These are phyloP conservation scores for Anodontia alba DNA, from an alignment of 2,888 invertebrate genomes.

Conservation along the genomic window DNA sequence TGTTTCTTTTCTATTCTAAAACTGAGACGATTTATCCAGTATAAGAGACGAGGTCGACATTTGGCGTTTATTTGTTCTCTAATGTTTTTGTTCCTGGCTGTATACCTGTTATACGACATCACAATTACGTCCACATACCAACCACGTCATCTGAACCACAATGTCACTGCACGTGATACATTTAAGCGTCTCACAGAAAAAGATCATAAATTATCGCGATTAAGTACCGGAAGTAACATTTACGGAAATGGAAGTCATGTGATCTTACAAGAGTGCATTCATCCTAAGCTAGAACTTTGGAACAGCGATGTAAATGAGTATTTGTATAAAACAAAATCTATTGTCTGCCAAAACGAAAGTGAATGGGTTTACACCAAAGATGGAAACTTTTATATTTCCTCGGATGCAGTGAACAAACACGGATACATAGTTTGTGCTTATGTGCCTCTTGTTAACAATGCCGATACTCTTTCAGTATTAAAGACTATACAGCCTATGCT, in stretches of 20 bases:
- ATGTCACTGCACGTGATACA: background rate
- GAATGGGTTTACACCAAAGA: conserved; percentile 94
- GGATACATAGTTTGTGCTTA: conserved; percentile 87
- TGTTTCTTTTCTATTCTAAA: background rate
- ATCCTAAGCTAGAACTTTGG: conserved; percentile 89
- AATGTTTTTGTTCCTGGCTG: background rate
- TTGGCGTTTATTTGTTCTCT: background rate
- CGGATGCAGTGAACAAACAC: conserved; percentile 85
- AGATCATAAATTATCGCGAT: background rate
- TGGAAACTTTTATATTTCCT: conserved; percentile 87
- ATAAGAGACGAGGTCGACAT: background rate
- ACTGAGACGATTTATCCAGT: background rate
- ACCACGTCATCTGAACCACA: background rate
- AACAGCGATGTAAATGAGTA: conserved; percentile 91
- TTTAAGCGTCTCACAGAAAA: background rate
- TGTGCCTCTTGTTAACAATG: conserved; percentile 83
- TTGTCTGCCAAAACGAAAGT: conserved; percentile 88
- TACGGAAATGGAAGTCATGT: background rate
- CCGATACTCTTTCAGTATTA: conserved; percentile 68
- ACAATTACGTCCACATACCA: background rate
- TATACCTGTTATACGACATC: background rate
- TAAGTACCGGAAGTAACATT: background rate
- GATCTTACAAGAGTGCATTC: conserved; percentile 87
- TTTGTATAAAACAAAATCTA: conserved; percentile 88
- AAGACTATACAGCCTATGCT: conserved; percentile 67